These are phyloP conservation scores for Spodoptera littoralis DNA, from an alignment of 2,888 invertebrate species.

Conservation along the genomic window DNA sequence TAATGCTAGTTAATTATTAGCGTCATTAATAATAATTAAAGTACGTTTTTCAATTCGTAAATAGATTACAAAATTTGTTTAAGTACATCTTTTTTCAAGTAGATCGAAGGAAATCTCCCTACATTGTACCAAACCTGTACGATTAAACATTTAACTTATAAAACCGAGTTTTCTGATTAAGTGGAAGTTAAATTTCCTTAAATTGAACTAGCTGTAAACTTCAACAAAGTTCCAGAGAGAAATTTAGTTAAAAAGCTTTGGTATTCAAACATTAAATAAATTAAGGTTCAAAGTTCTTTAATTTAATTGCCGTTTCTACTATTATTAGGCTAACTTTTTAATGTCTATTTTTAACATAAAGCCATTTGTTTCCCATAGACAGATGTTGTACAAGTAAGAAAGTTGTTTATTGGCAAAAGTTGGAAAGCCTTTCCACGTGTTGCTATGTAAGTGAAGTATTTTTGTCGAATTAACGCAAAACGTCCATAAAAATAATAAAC, in stretches of 20 bases:
- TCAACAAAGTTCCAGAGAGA: slow-evolving; percentile 12
- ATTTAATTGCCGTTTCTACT: slow-evolving; percentile 19
- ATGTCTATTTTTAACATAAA: slow-evolving; percentile 1
- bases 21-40: too few relatives aligned
- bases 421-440: too few relatives aligned
- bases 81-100: too few relatives aligned
- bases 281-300: slow-evolving; percentile 27
- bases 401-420: too few relatives aligned
- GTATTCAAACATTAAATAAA: slow-evolving; percentile 22
- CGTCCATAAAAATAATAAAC: too few relatives aligned
- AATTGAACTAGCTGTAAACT: slow-evolving; percentile 27
- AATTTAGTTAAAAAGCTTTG: slow-evolving; percentile 27
- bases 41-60: too few relatives aligned
- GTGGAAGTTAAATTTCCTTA: slow-evolving; percentile 22
- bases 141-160: slow-evolving; percentile 19
- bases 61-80: too few relatives aligned
- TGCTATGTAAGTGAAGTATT: too few relatives aligned
- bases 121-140: slow-evolving; percentile 7
- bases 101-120: too few relatives aligned
- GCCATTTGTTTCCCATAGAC: neutral
- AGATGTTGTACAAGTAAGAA: too few relatives aligned
- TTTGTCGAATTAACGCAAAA: too few relatives aligned
- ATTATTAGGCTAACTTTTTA: slow-evolving; percentile 5
- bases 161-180: slow-evolving; percentile 2
- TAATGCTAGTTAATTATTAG: too few relatives aligned